phyloP scores from a whole-genome alignment of 30 jellyfish, hydroid and myxozoan genomes.

The Rhopilema esculentum region DNA sequence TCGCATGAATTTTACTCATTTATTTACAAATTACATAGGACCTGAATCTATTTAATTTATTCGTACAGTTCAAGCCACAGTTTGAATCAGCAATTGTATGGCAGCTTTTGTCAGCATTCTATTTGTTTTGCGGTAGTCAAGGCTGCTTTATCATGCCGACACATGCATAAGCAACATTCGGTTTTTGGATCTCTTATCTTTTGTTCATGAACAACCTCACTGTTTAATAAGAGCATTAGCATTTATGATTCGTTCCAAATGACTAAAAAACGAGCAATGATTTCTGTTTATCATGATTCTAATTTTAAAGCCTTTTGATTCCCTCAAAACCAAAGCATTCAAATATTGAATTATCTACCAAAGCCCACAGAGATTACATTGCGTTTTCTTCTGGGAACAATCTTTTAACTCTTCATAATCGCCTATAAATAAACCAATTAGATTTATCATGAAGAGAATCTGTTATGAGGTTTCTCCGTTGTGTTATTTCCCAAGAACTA shows the following conservation, averaged over 20 bases:
- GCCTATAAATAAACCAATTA: neutral
- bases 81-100: neutral
- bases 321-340: neutral
- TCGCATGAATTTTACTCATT: neutral
- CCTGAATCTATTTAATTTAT: neutral
- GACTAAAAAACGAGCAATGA: neutral
- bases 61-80: neutral
- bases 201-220: neutral
- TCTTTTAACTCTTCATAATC: neutral
- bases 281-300: neutral
- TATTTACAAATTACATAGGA: neutral
- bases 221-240: neutral
- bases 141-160: neutral
- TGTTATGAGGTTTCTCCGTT: neutral
- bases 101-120: neutral
- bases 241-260: neutral
- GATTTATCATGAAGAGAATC: neutral
- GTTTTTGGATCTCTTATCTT: neutral
- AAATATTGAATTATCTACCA: neutral
- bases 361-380: neutral
- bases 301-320: neutral
- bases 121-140: neutral
- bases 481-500: too few relatives aligned
- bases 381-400: neutral
- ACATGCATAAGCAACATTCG: neutral